Conservation (phyloP, 2,113 vertebrate species). For the Ammodytes marinus region DNA sequence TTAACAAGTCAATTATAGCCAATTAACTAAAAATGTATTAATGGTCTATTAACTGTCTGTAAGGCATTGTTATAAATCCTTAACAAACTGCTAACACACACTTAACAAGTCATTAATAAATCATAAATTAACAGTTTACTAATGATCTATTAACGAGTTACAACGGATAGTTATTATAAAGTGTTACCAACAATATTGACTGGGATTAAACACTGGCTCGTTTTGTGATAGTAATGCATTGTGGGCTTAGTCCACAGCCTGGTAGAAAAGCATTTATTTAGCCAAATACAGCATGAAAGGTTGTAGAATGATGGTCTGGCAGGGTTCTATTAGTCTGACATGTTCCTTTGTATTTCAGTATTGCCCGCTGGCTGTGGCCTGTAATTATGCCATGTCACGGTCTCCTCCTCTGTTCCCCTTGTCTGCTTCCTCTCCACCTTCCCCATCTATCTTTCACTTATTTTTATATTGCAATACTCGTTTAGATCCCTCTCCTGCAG, state of each 20-base stretch:
- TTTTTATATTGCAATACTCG: background rate
- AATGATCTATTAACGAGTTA: too few species aligned
- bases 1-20: too few species aligned
- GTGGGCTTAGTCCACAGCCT: conserved; percentile 21
- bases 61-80: too few species aligned
- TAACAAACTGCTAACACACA: too few species aligned
- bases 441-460: background rate
- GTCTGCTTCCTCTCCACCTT: conserved; percentile 14
- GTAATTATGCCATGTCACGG: conserved; percentile 57
- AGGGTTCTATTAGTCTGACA: conserved; percentile 60
- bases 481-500: background rate
- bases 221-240: conserved; percentile 4
- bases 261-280: conserved; percentile 34
- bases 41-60: too few species aligned
- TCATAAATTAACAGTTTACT: too few species aligned
- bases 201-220: conserved; percentile 34
- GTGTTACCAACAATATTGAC: too few species aligned
- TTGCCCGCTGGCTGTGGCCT: background rate
- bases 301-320: conserved; percentile 34
- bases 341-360: conserved; percentile 15
- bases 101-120: too few species aligned
- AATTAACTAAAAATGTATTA: too few species aligned
- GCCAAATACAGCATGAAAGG: conserved; percentile 21
- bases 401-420: conserved; percentile 8
- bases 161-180: too few species aligned